Percentiles rank a stretch among this genome's conserved stretches.
phyloP scores from a whole-genome alignment of 2,797 vertebrate genomes.

The Lepilemur septentrionalis region DNA sequence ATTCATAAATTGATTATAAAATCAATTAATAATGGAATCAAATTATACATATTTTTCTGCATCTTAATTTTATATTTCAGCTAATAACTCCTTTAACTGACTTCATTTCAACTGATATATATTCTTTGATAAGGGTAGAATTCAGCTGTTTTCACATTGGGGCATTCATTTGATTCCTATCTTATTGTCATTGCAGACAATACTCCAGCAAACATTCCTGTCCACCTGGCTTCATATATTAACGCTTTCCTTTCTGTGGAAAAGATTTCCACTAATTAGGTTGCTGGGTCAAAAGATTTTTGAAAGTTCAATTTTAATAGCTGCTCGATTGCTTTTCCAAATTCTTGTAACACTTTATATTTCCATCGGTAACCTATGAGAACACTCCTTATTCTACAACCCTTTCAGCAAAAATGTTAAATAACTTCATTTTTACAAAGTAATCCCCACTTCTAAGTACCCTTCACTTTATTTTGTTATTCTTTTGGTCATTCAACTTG shows the following conservation, averaged over 20 bases:
- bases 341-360: not conserved
- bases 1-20: not conserved
- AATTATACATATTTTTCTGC: not conserved
- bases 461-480: not conserved
- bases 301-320: conserved; percentile 31
- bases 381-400: not conserved
- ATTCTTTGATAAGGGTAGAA: not conserved
- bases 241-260: not conserved
- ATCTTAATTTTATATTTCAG: not conserved
- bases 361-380: not conserved
- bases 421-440: not conserved
- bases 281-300: conserved; percentile 10
- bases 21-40: not conserved
- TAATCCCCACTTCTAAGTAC: not conserved
- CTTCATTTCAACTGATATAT: not conserved
- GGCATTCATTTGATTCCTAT: not conserved
- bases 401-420: not conserved
- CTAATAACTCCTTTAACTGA: not conserved
- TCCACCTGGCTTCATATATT: not conserved
- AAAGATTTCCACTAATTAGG: conserved; percentile 8
- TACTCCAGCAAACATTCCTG: not conserved
- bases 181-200: not conserved
- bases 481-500: not conserved
- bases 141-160: not conserved
- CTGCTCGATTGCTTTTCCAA: not conserved